Percentiles rank a stretch among this genome's conserved stretches.
Conservation (phyloP, 2,888 invertebrate species). For the Drosophila gaucha region DNA sequence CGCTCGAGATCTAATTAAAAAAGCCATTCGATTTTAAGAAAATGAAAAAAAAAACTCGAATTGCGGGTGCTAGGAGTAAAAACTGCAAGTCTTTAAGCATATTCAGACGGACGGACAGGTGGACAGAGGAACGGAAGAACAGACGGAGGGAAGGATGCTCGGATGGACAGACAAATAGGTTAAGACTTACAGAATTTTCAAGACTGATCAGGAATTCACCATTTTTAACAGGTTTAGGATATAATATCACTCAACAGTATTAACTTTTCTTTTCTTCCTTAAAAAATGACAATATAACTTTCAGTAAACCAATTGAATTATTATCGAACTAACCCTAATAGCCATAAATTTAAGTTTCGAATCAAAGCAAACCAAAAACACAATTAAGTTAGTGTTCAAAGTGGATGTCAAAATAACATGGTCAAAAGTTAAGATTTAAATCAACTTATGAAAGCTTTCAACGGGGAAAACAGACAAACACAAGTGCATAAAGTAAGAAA, state of each 20-base stretch:
- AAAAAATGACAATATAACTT: background rate
- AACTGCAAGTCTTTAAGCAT: too few relatives aligned
- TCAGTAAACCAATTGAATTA: background rate
- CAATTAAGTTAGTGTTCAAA: slow-evolving; percentile 30
- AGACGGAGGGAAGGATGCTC: background rate
- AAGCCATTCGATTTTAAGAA: too few relatives aligned
- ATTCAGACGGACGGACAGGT: background rate
- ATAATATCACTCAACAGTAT: background rate
- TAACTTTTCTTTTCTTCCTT: too few relatives aligned
- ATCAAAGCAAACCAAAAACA: background rate
- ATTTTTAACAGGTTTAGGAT: too few relatives aligned
- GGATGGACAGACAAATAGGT: background rate
- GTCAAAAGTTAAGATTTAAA: slow-evolving; percentile 68
- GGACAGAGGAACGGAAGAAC: background rate
- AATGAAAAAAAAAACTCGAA: too few relatives aligned
- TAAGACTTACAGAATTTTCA: too few relatives aligned
- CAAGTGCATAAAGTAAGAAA: slow-evolving; percentile 6
- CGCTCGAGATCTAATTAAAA: too few relatives aligned
- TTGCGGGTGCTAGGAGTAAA: too few relatives aligned
- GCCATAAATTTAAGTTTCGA: background rate
- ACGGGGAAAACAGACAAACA: slow-evolving; percentile 18
- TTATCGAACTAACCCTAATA: background rate
- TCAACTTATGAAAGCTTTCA: slow-evolving; percentile 71
- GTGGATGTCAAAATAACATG: slow-evolving; percentile 29
- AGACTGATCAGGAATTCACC: too few relatives aligned